phyloP scores from a whole-genome alignment of 2,888 invertebrate species.

The Eupeodes luniger region DNA sequence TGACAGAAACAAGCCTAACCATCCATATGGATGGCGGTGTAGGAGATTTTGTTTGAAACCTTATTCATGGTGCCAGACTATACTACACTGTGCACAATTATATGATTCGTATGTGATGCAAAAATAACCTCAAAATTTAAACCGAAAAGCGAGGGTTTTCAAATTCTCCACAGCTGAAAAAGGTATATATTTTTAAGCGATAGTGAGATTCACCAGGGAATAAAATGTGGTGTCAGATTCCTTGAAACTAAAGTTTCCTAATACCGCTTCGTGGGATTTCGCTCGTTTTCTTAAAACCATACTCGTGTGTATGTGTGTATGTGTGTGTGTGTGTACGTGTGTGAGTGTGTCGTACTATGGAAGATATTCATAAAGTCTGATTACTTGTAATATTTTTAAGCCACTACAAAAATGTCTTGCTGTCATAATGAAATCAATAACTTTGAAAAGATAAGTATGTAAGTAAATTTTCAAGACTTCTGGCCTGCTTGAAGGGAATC shows the following conservation, averaged over 20 bases:
- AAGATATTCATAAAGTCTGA: neutral
- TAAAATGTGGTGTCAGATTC: constrained; percentile 2
- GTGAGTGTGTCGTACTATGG: neutral
- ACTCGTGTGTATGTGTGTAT: neutral
- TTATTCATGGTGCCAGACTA: neutral
- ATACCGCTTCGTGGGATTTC: neutral
- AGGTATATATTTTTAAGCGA: neutral
- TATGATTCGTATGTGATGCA: constrained; percentile 7
- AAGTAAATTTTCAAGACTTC: too few relatives aligned
- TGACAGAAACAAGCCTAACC: neutral
- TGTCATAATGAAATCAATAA: constrained; percentile 18
- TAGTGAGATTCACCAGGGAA: constrained; percentile 3
- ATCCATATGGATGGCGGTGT: neutral
- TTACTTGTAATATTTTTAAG: neutral
- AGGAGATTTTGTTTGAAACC: neutral
- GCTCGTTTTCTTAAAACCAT: constrained; percentile 9
- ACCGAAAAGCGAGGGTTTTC: neutral
- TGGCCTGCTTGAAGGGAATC: too few relatives aligned
- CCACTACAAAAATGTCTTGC: neutral
- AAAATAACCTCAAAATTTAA: neutral
- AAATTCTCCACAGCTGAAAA: neutral
- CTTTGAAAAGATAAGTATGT: too few relatives aligned
- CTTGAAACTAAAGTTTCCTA: neutral
- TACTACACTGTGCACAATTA: constrained; percentile 20
- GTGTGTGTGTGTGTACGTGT: neutral